Evolutionary conservation across 2,797 vertebrate genomes (phyloP).

Genomic region (Champsocephalus esox): DNA sequence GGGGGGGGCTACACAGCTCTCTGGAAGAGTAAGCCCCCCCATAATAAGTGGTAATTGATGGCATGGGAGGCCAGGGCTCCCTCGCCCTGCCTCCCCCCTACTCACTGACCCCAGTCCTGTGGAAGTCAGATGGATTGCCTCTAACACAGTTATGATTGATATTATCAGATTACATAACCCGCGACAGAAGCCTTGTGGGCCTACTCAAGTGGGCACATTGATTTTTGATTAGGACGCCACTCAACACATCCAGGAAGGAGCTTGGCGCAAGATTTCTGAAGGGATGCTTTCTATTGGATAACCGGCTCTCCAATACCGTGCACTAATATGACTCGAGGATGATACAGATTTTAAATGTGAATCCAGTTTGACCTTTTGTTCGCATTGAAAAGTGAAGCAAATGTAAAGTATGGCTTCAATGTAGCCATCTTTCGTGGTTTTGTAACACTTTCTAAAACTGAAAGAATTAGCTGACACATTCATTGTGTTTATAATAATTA

Average conservation of each 20-base stretch:
- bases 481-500: background rate
- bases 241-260: conserved; percentile 82
- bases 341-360: background rate
- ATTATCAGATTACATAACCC: conserved; percentile 96
- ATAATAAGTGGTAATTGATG: conserved; percentile 98
- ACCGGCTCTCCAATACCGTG: background rate
- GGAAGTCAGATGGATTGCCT: conserved; percentile 93
- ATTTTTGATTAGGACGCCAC: conserved; percentile 94
- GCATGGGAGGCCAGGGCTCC: conserved; percentile 87
- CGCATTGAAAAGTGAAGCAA: background rate
- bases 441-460: background rate
- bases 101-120: conserved; percentile 90
- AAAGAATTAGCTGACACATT: background rate
- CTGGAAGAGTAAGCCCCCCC: conserved; percentile 85
- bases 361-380: background rate
- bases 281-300: conserved; percentile 37
- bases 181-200: conserved; percentile 84
- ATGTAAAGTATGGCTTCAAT: background rate
- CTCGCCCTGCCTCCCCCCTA: conserved; percentile 83
- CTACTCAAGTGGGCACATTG: conserved; percentile 91
- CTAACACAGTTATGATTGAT: conserved; percentile 96
- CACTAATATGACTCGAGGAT: background rate
- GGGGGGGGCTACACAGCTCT: conserved; percentile 84
- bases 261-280: conserved; percentile 52
- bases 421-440: background rate